Evolutionary conservation across 2,888 invertebrate species (phyloP).

Genomic region (Notodromas monacha): DNA sequence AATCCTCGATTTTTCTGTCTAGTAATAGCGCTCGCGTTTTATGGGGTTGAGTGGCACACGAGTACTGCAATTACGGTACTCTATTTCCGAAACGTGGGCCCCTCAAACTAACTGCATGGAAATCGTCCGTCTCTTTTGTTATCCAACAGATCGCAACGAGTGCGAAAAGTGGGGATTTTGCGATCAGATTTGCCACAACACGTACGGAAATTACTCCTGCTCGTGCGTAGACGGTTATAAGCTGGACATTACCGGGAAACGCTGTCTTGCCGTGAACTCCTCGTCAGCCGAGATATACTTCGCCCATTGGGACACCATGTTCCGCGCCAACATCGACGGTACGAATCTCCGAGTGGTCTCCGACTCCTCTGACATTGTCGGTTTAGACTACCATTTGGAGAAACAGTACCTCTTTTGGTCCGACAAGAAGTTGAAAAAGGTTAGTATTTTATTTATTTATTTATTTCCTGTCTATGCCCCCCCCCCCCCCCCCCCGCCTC

Average conservation of each 20-base stretch:
- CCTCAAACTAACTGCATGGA: too few relatives aligned
- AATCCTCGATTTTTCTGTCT: too few relatives aligned
- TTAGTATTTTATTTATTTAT: slow-evolving; percentile 9
- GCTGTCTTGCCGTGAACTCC: slow-evolving; percentile 28
- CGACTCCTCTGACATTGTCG: slow-evolving; percentile 51
- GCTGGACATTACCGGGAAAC: slow-evolving; percentile 23
- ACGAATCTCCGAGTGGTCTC: slow-evolving; percentile 23
- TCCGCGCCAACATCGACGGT: slow-evolving; percentile 33
- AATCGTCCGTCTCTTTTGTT: too few relatives aligned
- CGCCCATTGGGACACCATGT: slow-evolving; percentile 34
- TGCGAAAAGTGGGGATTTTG: slow-evolving; percentile 72
- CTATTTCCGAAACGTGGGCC: too few relatives aligned
- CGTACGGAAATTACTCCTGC: slow-evolving; percentile 44
- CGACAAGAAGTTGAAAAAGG: slow-evolving; percentile 25
- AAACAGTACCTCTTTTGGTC: slow-evolving; percentile 55
- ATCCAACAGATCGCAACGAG: slow-evolving; percentile 72
- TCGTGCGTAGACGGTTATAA: slow-evolving; percentile 45
- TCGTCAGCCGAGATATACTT: slow-evolving; percentile 24
- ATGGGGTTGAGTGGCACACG: too few relatives aligned
- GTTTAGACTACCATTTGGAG: slow-evolving; percentile 47
- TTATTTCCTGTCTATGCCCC: background rate
- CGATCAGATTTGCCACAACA: slow-evolving; percentile 72
- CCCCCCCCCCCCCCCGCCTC: too few relatives aligned
- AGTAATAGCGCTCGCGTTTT: too few relatives aligned
- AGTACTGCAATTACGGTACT: too few relatives aligned